A percentile compares a stretch with the other conserved stretches of the same genome.
These are phyloP conservation scores for Oceanodroma tethys DNA, from an alignment of 2,113 vertebrate genomes.

Conservation along the genomic window DNA sequence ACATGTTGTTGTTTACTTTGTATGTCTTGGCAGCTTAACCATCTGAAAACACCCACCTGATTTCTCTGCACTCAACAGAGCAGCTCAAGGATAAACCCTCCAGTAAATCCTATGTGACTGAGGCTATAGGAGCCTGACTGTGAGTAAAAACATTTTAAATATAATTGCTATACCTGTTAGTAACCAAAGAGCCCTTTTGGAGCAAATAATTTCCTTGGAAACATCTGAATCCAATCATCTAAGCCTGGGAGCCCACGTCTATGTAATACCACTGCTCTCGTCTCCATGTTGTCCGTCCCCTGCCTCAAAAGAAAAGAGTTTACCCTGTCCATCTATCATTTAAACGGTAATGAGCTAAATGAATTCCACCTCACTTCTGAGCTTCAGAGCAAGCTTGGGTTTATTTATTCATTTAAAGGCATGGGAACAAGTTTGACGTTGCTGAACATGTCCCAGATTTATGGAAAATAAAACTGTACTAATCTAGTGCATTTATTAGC, in stretches of 20 bases:
- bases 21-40: slow-evolving; percentile 40
- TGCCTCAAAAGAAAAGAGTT: slow-evolving; percentile 36
- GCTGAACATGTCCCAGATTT: slow-evolving; percentile 45
- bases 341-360: slow-evolving; percentile 62
- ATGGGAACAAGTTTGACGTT: slow-evolving; percentile 25
- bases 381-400: slow-evolving; percentile 25
- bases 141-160: slow-evolving; percentile 58
- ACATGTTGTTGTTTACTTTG: neutral
- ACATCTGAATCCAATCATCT: slow-evolving; percentile 47
- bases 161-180: slow-evolving; percentile 39
- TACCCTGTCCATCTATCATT: slow-evolving; percentile 44
- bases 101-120: slow-evolving; percentile 29
- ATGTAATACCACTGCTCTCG: neutral
- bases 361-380: slow-evolving; percentile 50
- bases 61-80: slow-evolving; percentile 3
- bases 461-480: slow-evolving; percentile 57
- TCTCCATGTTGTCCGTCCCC: neutral
- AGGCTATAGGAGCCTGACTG: slow-evolving; percentile 18
- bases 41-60: slow-evolving; percentile 14
- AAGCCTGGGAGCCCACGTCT: neutral
- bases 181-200: slow-evolving; percentile 35
- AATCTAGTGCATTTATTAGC: slow-evolving; percentile 39
- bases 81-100: slow-evolving; percentile 9
- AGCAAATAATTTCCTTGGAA: slow-evolving; percentile 41
- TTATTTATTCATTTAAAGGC: slow-evolving; percentile 56